Evolutionary conservation across 2,797 vertebrate genomes (phyloP), one percentile per base, ranked within the genome.

Genomic region (Characodon lateralis): DNA sequence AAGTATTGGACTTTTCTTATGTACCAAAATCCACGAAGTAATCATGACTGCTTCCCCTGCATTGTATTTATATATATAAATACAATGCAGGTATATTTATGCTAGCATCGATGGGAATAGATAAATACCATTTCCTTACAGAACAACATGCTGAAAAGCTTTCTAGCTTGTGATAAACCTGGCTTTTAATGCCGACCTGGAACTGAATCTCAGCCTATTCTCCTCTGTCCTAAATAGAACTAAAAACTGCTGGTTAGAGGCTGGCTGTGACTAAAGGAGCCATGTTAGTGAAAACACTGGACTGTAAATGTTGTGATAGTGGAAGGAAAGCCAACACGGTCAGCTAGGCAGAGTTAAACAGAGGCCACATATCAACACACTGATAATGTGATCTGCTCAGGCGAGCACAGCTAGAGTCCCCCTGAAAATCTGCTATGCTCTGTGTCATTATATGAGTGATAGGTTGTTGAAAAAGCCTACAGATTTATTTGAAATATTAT

Each of bases 401-500:
- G 73, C 69, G 39, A 89, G 87, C 89, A 82, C 85, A 83, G 78
- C 83, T 75, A 48, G 76, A 86, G 83, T 78, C 83, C 79, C 77
- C 71, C 78, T 80, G 84, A 87, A 85, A 88, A 82, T 80, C 85
- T 81, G 83, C 84, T 71, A 79, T 10, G 83, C 79, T 86, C 6
- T 5, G 83, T 83, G 89, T 89, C 84, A 87, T 83, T 85, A 89
- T 51, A 85, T 79, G 88, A 89, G 85, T 82, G 89, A 93, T 88
- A 55, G 87, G 86, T 61, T 85, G 87, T 73, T 85, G 72, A 73
- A 83, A 86, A 79, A 83, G 86, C 87, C 83, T 85, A 86, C 82
- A 83, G 82, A 88, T 88, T 87, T 85, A 89, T 89, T 73, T 89
- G 76, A 88, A 92, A 90, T 85, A 91, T 92, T 83, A 89, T 92